These are phyloP conservation scores for Sander vitreus DNA, from an alignment of 2,113 vertebrate species.

Conservation along the genomic window DNA sequence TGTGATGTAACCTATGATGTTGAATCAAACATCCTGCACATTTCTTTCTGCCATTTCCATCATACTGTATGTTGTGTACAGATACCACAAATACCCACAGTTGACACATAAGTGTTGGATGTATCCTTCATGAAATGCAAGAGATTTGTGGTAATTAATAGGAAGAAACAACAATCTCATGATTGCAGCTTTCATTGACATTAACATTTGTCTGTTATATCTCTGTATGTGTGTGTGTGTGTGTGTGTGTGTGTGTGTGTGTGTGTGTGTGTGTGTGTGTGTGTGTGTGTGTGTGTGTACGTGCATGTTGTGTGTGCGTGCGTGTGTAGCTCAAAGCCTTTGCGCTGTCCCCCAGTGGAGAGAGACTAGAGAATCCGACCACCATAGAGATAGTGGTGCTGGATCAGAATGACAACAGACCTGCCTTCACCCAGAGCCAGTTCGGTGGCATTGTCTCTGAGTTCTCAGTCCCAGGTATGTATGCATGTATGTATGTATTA, in stretches of 20 bases:
- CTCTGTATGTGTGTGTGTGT: conserved; percentile 15
- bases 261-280: conserved; percentile 18
- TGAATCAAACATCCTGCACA: conserved; percentile 63
- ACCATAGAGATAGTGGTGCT: conserved; percentile 96
- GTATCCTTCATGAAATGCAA: neutral
- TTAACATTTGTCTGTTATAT: conserved; percentile 18
- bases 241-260: conserved; percentile 25
- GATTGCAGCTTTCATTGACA: neutral
- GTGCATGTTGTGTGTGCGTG: neutral
- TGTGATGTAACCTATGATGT: conserved; percentile 52
- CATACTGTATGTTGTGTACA: conserved; percentile 15
- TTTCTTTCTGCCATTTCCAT: conserved; percentile 44
- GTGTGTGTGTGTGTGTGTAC: conserved; percentile 5
- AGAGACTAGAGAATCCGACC: conserved; percentile 92
- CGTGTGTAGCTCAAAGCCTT: conserved; percentile 91
- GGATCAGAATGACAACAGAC: conserved; percentile 98
- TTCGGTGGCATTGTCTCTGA: conserved; percentile 88
- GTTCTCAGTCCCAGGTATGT: conserved; percentile 91
- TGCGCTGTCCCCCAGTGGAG: conserved; percentile 91
- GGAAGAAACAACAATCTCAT: conserved; percentile 1
- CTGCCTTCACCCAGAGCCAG: conserved; percentile 84
- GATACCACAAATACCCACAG: neutral
- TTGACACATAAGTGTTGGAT: neutral
- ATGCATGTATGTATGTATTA: neutral
- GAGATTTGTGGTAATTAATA: neutral